These are phyloP conservation scores for Oryzias melastigma DNA, from an alignment of 2,113 vertebrate genomes.

Conservation along the genomic window DNA sequence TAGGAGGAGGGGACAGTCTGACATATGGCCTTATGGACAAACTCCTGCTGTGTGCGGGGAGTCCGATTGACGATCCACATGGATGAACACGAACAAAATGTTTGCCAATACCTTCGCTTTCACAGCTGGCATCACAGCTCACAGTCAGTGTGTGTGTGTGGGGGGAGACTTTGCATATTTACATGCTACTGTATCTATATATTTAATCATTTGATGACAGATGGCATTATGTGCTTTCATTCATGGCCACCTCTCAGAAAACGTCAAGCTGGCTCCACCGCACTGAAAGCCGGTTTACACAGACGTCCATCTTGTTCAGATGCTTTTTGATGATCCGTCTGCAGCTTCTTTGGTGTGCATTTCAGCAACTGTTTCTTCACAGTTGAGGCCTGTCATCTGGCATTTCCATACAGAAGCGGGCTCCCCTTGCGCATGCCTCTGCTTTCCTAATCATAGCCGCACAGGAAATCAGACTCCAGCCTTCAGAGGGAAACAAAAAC, in stretches of 20 bases:
- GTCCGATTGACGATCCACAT: conserved; percentile 51
- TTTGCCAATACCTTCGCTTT: conserved; percentile 26
- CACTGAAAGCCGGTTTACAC: conserved; percentile 48
- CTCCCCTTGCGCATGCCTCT: conserved; percentile 66
- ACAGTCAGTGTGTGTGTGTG: background rate
- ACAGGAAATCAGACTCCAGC: conserved; percentile 76
- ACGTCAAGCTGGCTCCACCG: conserved; percentile 2
- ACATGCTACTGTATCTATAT: conserved; percentile 7
- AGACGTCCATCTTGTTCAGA: conserved; percentile 49
- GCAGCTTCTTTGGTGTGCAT: conserved; percentile 43
- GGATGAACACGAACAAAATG: conserved; percentile 66
- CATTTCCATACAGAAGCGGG: conserved; percentile 65
- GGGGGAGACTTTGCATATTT: background rate
- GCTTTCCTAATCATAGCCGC: conserved; percentile 76
- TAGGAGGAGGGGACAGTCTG: conserved; percentile 49
- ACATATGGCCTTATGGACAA: conserved; percentile 70
- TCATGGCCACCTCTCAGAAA: background rate
- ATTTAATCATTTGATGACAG: background rate
- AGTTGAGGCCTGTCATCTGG: conserved; percentile 66
- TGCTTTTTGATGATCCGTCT: conserved; percentile 61
- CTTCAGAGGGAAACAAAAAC: conserved; percentile 66
- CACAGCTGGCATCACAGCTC: conserved; percentile 58
- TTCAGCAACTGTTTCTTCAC: conserved; percentile 39
- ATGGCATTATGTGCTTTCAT: background rate
- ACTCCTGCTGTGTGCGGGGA: conserved; percentile 54